A percentile compares a stretch with the other conserved stretches of the same genome.
Evolutionary conservation across 2,797 vertebrate genomes (phyloP).

Genomic region (Bufotes viridis): DNA sequence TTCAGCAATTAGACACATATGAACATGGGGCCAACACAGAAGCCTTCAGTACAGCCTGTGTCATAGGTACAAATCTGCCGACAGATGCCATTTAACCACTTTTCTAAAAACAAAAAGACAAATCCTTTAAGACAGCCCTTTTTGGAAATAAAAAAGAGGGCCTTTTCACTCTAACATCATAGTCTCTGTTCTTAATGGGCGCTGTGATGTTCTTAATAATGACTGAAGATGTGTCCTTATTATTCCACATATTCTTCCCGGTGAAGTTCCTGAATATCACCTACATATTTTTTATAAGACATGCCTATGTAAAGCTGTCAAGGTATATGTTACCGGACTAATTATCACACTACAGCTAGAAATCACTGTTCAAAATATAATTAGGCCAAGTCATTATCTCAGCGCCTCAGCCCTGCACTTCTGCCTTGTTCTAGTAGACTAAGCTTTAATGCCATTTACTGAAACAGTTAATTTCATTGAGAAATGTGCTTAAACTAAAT

Average conservation of each 20-base stretch:
- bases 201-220: background rate
- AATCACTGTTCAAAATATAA: background rate
- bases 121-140: too few species aligned
- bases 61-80: too few species aligned
- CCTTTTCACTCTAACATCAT: background rate
- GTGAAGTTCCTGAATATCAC: background rate
- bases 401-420: background rate
- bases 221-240: background rate
- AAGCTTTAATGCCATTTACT: background rate
- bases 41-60: too few species aligned
- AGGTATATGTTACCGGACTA: background rate
- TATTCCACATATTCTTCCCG: background rate
- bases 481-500: background rate
- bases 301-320: background rate
- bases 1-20: too few species aligned
- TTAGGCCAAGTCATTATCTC: background rate
- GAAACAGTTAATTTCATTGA: constrained; percentile 23
- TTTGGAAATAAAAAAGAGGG: background rate
- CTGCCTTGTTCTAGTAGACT: background rate
- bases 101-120: too few species aligned
- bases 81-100: too few species aligned
- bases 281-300: background rate
- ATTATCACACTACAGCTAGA: background rate
- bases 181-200: background rate
- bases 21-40: too few species aligned